Conservation (phyloP, 2,797 vertebrate genomes). For the Prunella strophiata region DNA sequence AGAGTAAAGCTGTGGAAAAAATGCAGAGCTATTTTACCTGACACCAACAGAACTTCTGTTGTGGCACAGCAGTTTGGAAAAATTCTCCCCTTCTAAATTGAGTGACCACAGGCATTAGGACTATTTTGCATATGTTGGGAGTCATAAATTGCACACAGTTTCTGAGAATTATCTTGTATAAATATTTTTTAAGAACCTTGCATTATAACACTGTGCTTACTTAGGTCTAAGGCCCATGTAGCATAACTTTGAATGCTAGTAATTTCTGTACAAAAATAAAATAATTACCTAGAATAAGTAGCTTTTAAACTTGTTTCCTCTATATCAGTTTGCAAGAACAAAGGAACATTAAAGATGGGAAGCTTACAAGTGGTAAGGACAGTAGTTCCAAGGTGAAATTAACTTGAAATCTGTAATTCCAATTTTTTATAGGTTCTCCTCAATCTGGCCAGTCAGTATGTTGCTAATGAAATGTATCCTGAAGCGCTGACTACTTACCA, state of each 20-base stretch:
- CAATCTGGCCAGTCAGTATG: constrained; percentile 94
- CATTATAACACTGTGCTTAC: background rate
- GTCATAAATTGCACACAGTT: background rate
- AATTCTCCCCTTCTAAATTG: background rate
- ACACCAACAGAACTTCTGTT: background rate
- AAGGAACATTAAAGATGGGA: background rate
- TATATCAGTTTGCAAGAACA: background rate
- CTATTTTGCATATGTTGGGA: background rate
- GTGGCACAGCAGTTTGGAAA: constrained; percentile 14
- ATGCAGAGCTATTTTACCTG: background rate
- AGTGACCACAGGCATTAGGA: background rate
- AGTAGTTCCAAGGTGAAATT: background rate
- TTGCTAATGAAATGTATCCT: constrained; percentile 94
- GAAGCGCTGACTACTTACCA: constrained; percentile 96
- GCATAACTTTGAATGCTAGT: background rate
- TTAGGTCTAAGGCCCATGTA: background rate
- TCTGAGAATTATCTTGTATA: background rate
- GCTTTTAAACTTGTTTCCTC: background rate
- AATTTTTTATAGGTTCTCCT: constrained; percentile 87
- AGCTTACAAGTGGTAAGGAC: background rate
- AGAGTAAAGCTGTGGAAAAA: background rate
- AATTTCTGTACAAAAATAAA: background rate
- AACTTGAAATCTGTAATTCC: background rate
- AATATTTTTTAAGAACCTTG: background rate
- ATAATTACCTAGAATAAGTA: background rate